Conservation (phyloP, 1,140 invertebrate genomes). For the Stratiolaelaps scimitus region DNA sequence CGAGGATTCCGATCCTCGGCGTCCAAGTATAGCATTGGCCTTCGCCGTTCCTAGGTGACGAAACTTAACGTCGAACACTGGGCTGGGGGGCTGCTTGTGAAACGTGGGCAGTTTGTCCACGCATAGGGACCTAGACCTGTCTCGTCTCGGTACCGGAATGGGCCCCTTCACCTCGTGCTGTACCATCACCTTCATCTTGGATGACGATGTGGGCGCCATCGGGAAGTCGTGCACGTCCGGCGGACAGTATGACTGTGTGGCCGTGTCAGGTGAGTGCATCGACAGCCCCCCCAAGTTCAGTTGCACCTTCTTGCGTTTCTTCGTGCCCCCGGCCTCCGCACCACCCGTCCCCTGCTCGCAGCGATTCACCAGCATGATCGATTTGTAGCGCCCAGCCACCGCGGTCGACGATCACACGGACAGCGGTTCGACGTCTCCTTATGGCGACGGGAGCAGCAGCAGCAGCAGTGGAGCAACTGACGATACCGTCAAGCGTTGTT, state of each 20-base stretch:
- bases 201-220: conserved; percentile 27
- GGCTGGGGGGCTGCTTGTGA: conserved; percentile 27
- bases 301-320: conserved; percentile 28
- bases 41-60: conserved; percentile 23
- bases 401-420: no score
- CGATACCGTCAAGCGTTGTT: no score
- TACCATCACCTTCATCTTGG: conserved; percentile 1
- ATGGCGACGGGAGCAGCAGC: no score
- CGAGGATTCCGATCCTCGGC: conserved; percentile 15
- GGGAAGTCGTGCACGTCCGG: conserved; percentile 27
- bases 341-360: background rate
- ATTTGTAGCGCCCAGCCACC: no score
- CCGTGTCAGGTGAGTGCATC: conserved; percentile 21
- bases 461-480: no score
- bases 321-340: conserved; percentile 10
- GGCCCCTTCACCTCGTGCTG: conserved; percentile 25
- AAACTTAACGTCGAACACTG: conserved; percentile 23
- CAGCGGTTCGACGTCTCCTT: no score
- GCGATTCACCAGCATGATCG: conserved; percentile 14
- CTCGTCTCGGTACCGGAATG: conserved; percentile 36
- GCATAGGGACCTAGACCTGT: conserved; percentile 38
- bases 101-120: conserved; percentile 34
- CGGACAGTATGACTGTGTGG: conserved; percentile 20
- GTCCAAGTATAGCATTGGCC: conserved; percentile 23
- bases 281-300: conserved; percentile 28